Base-by-base conservation (phyloP, 2,797 vertebrate species). In the Gymnothorax javanicus region DNA sequence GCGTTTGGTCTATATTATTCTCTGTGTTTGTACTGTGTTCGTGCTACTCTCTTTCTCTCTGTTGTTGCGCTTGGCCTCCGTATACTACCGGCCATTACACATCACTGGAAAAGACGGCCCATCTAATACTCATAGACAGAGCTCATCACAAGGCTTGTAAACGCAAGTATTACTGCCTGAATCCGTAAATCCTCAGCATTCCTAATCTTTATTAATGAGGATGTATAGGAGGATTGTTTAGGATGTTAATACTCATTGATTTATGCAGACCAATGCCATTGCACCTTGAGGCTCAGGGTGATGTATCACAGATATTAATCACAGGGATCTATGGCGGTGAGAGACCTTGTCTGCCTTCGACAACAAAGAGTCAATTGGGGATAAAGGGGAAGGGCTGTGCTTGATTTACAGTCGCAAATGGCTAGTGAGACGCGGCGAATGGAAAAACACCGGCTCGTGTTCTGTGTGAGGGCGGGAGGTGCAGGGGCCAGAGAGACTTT, bases 191-290 rank as follows among this genome's bases (percentile, higher is more conserved):
- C 86, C 83, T 52, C 25, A 13, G 75, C 75, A 60, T 64, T 54
- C 56, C 77, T 83, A 7, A 62, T 79, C 67, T 57, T 54, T 60
- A 85, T 85, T 87, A 87, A 87, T 58, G 84, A 87, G 86, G 58
- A 84, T 62, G 85, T 59, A 84, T 67, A 86, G 56, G 69, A 86
- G 82, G 84, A 88, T 87, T 52, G 81, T 85, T 88, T 88, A 43
- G 84, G 84, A 90, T 89, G 89, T 86, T 91, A 92, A 92, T 91
- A 83, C 64, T 59, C 86, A 91, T 91, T 90, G 91, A 92, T 92
- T 92, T 90, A 91, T 89, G 89, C 89, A 82, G 58, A 57, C 71
- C 60, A 62, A 84, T 54, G 62, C 54, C 86, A 85, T 71, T 83
- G 64, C 84, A 87, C 84, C 84, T n/a, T 67, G 69, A 23, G 3